Evolutionary conservation across 2,113 vertebrate genomes (phyloP), one percentile per base, ranked within the genome.

Genomic region (Osmerus eperlanus): DNA sequence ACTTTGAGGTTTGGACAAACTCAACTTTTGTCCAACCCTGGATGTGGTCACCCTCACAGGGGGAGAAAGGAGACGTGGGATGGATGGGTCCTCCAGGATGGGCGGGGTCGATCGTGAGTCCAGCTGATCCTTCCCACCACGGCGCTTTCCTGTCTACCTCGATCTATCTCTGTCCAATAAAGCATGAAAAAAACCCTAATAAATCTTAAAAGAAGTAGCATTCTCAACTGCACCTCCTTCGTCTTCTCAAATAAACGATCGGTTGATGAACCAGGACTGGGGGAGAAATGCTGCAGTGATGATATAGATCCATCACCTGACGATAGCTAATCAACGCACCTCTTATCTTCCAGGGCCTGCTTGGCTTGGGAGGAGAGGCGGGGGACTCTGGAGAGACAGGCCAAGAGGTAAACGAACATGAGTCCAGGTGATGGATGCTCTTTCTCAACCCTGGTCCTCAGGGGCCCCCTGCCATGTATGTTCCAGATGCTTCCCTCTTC

Each of bases 31-130:
- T 18, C 18, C 21, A 53, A 73, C 25, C 55, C 52, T 63, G 59
- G 19, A 47, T 59, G 62, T 21, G 83, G n/a, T 78, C 65, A 77
- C 67, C 36, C 65, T 21, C 47, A 74, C 56, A 96, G 95, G 95
- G 94, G 21, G 62, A 55, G 15, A 90, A 79, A 2, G 95, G 95
- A 58, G 84, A 78, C 2, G 15, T 61, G 1, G 95, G 95, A 64
- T 68, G 56, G 7, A 16, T 23, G 4, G 95, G 95, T 14, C 83
- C 85, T 0, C 77, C 67, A 3, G 95, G 95, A 2, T 94, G 93
- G 74, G 85, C 90, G 0, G 95, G 95, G 21, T 78, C 79, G 67
- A 92, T 94, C 0, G 95, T 96, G 86, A 92, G 94, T 91, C 13
- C 0, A 14, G 69, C 61, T 64, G 58, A 79, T 70, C 32, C 36